A percentile compares a stretch with the other conserved stretches of the same genome.
These are phyloP conservation scores for Tragelaphus strepsiceros DNA, from an alignment of 2,113 vertebrate genomes.

Conservation along the genomic window DNA sequence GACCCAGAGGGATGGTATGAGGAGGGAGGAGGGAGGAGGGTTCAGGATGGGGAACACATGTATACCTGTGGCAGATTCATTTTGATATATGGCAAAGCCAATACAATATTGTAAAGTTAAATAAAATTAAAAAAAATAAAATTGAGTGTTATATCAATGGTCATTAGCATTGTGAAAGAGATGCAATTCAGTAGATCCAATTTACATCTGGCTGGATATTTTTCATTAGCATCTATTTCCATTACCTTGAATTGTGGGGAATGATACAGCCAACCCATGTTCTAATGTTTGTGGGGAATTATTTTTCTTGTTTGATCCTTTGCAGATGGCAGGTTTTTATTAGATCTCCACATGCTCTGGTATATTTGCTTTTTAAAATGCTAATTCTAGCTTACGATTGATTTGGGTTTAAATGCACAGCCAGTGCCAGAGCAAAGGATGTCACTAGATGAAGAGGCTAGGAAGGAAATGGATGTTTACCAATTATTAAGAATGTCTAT, in stretches of 20 bases:
- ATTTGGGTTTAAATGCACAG: conserved; percentile 21
- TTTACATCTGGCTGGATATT: background rate
- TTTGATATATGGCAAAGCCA: too few relatives aligned
- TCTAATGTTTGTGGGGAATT: background rate
- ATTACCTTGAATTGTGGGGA: background rate
- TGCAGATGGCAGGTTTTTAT: background rate
- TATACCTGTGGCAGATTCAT: too few relatives aligned
- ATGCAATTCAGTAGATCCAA: background rate
- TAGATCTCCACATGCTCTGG: background rate
- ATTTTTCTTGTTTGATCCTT: background rate
- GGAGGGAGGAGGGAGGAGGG: too few relatives aligned
- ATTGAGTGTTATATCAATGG: background rate
- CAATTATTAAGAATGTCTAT: background rate
- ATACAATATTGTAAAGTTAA: too few relatives aligned
- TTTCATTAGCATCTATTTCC: background rate
- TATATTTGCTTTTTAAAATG: background rate
- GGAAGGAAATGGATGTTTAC: background rate
- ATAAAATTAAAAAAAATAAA: background rate
- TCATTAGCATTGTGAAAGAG: background rate
- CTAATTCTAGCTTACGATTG: background rate
- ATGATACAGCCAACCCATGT: background rate
- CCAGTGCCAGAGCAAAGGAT: background rate
- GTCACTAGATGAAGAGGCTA: background rate
- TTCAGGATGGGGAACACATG: too few relatives aligned
- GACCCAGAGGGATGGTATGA: too few relatives aligned